phyloP scores from a whole-genome alignment of 1,140 invertebrate genomes.

The Aphelenchoides fujianensis region DNA sequence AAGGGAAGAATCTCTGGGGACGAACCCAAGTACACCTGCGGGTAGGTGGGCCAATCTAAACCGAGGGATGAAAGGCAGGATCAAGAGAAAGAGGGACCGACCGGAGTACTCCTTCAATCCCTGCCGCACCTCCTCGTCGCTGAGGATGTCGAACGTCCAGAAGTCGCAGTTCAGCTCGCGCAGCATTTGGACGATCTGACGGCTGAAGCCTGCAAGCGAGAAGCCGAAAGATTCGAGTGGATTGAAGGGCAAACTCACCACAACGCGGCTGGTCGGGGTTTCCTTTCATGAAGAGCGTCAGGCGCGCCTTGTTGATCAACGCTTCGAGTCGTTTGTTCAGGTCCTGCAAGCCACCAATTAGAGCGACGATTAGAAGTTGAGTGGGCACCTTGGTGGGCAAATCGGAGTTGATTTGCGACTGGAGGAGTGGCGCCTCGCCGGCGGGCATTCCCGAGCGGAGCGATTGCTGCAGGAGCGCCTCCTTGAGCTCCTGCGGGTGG shows the following conservation, averaged over 20 bases:
- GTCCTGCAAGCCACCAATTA: slow-evolving; percentile 30
- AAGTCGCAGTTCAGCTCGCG: slow-evolving; percentile 75
- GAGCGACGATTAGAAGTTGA: too few relatives aligned
- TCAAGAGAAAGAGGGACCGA: too few relatives aligned
- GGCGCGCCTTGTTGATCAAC: slow-evolving; percentile 76
- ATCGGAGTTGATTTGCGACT: too few relatives aligned
- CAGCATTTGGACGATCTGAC: slow-evolving; percentile 77
- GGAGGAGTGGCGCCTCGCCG: too few relatives aligned
- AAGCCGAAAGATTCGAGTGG: not conserved
- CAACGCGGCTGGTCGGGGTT: slow-evolving; percentile 77
- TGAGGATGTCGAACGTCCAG: slow-evolving; percentile 68
- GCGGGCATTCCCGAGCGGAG: slow-evolving; percentile 17
- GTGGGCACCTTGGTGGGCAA: too few relatives aligned
- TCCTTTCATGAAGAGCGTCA: slow-evolving; percentile 99
- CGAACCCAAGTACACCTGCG: slow-evolving; percentile 67
- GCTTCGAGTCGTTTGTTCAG: slow-evolving; percentile 66
- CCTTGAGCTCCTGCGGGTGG: slow-evolving; percentile 38
- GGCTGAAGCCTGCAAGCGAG: slow-evolving; percentile 84
- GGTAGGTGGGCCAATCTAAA: slow-evolving; percentile 62
- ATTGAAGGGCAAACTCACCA: slow-evolving; percentile 66
- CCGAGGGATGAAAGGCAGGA: too few relatives aligned
- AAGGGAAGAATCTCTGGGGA: too few relatives aligned
- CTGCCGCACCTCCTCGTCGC: slow-evolving; percentile 59
- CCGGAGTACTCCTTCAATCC: slow-evolving; percentile 64
- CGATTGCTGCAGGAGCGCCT: slow-evolving; percentile 30